Percentiles rank a stretch among this genome's conserved stretches.
phyloP scores from a whole-genome alignment of 1,140 invertebrate species.

The Leptinotarsa defecta region DNA sequence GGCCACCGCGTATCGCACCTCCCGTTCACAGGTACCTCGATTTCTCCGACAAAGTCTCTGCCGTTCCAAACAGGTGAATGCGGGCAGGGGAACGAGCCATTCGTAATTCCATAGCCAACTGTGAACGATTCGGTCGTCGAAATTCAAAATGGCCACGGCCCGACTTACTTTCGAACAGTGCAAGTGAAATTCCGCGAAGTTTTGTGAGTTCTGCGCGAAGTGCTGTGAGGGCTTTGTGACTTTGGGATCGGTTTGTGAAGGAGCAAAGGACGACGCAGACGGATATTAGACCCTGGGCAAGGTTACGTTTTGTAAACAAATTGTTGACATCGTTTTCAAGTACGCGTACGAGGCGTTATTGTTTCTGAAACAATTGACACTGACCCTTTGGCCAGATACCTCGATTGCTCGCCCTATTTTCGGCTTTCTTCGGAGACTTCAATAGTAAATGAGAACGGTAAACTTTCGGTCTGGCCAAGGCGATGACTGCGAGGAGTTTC shows the following conservation, averaged over 20 bases:
- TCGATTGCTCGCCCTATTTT: no score
- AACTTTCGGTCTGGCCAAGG: neutral
- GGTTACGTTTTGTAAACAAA: constrained; percentile 1
- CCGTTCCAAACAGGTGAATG: constrained; percentile 42
- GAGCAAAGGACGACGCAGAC: neutral
- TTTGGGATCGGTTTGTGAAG: neutral
- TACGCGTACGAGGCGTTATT: no score
- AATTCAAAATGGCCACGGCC: constrained; percentile 38
- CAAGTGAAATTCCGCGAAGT: constrained; percentile 24
- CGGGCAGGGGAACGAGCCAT: constrained; percentile 33
- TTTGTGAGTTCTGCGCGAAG: constrained; percentile 22
- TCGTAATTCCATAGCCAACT: constrained; percentile 30
- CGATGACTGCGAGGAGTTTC: no score
- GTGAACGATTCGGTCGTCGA: constrained; percentile 39
- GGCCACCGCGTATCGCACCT: neutral
- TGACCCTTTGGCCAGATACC: no score
- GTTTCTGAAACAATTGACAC: no score
- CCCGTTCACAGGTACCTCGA: neutral
- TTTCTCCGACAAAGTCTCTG: constrained; percentile 21
- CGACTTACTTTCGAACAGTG: constrained; percentile 1
- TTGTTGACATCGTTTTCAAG: neutral
- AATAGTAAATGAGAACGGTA: neutral
- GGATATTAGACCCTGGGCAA: neutral
- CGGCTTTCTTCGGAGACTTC: neutral
- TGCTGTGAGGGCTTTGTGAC: no score